Evolutionary conservation across 2,113 vertebrate genomes (phyloP), one percentile per base, ranked within the genome.

Genomic region (Urocolius indicus): DNA sequence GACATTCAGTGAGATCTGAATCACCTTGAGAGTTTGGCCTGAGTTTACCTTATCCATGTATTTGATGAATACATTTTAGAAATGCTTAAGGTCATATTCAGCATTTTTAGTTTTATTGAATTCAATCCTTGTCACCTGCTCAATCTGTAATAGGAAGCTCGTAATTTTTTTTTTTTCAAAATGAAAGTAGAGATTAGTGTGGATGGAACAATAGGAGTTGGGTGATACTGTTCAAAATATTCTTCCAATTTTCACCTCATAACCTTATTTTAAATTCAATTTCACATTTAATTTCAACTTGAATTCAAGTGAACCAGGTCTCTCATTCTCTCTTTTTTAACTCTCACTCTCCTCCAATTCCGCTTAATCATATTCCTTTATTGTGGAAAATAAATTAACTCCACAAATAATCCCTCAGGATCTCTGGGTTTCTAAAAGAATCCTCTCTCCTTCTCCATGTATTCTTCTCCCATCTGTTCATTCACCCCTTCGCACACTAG

Each of bases 381-480:
- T 81, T 90, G 30, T 49, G 55, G 52, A 90, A 96, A 94, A 95
- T 84, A 88, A 93, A 96, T 92, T 84, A 92, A 90, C 27, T 89
- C 29, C n/a, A 51, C 67, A 90, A 93, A 80, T 78, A 96, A 94
- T 91, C 79, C 85, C 68, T 41, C 48, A 77, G 67, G 72, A 91
- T 74, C 59, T 74, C 32, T 77, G 67, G 4, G 2, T 92, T 94
- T 93, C 75, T 86, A 46, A 74, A 80, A 58, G 57, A 94, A 90
- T 84, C 32, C 34, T 81, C 46, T 79, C 26, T 74, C 18, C 32
- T 86, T 80, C 26, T 74, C 26, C 15, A 38, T 36, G 41, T 90
- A 76, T 90, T 93, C 59, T 88, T 81, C 13, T 82, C 22, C 68
- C 55, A 86, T 62, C 79, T 91, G 67, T 88, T 85, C 0, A 0